Base-by-base conservation (phyloP, 2,797 vertebrate genomes). In the Poecilia wingei region DNA sequence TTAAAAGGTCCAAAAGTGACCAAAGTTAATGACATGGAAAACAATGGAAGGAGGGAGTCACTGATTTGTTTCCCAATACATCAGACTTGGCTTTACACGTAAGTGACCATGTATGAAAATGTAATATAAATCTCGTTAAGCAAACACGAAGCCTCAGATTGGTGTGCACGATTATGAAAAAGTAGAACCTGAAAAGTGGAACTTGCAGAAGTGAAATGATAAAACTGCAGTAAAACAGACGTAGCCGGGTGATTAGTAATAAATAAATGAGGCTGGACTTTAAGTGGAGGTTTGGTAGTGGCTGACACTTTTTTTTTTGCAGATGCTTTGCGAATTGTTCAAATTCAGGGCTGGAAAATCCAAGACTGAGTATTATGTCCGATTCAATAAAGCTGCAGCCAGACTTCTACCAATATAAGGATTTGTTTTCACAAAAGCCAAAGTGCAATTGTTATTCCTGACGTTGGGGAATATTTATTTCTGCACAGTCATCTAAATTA, bases 171-270 rank as follows among this genome's bases (percentile, higher is more conserved):
- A 33, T 28, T 74, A n/a, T 41, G 57, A 77, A 83, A 74, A 71
- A 49, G 80, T 83, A 75, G 72, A 88, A 77, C 76, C 20, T 75
- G 6, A 66, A 78, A 78, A 51, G 83, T 81, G 69, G 71, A 88
- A 79, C 77, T 28, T 77, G 3, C 72, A 78, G 64, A 69, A 53
- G 13, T 57, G 78, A 88, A 68, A 43, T 28, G 61, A 68, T 83
- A 76, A 82, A 76, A 80, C 8, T 59, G 68, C 80, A 83, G 82
- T 84, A 79, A 90, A 87, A 76, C 41, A 16, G 28, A 31, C 53
- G 53, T 0, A 2, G 28, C 22, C 79, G 74, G 57, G 36, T 68
- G 25, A 36, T 16, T 57, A 0, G 25, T 71, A 70, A 86, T 71
- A 78, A 84, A 85, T 59, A 47, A 31, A 20, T 13, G 22, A 45